phyloP scores from a whole-genome alignment of 2,797 vertebrate species.

The Enteromius paludinosus region DNA sequence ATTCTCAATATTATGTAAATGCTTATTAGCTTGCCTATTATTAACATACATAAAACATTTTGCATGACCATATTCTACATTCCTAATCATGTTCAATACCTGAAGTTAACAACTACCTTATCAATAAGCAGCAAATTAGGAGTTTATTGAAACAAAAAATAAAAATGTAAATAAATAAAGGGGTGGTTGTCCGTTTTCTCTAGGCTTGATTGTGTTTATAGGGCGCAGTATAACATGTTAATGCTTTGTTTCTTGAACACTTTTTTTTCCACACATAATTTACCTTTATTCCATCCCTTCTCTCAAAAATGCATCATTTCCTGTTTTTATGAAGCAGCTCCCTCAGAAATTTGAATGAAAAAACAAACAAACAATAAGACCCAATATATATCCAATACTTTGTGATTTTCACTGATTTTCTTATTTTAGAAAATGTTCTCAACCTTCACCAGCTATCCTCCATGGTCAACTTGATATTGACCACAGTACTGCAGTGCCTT shows the following conservation, averaged over 20 bases:
- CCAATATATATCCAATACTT: not conserved
- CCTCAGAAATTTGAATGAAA: too few species aligned
- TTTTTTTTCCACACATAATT: too few species aligned
- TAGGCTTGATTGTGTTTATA: too few species aligned
- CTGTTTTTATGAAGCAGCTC: too few species aligned
- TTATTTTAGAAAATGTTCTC: conserved; percentile 68
- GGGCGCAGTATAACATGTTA: too few species aligned
- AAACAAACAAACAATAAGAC: not conserved
- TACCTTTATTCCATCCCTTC: too few species aligned
- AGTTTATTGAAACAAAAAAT: too few species aligned
- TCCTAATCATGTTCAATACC: not conserved
- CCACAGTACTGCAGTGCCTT: conserved; percentile 64
- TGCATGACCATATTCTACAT: not conserved
- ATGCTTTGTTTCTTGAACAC: too few species aligned
- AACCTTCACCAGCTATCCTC: conserved; percentile 52
- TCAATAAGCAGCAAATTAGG: not conserved
- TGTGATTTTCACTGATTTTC: conserved; percentile 64
- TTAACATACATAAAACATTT: not conserved
- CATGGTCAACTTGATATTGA: conserved; percentile 65
- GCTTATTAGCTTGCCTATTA: not conserved
- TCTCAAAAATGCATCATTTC: too few species aligned
- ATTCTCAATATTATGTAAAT: too few species aligned
- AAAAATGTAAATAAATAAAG: too few species aligned
- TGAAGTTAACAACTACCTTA: not conserved
- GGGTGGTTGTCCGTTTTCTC: too few species aligned